Evolutionary conservation across 2,113 vertebrate species (phyloP), one percentile per base, ranked within the genome.

Genomic region (Coracopsis vasa): DNA sequence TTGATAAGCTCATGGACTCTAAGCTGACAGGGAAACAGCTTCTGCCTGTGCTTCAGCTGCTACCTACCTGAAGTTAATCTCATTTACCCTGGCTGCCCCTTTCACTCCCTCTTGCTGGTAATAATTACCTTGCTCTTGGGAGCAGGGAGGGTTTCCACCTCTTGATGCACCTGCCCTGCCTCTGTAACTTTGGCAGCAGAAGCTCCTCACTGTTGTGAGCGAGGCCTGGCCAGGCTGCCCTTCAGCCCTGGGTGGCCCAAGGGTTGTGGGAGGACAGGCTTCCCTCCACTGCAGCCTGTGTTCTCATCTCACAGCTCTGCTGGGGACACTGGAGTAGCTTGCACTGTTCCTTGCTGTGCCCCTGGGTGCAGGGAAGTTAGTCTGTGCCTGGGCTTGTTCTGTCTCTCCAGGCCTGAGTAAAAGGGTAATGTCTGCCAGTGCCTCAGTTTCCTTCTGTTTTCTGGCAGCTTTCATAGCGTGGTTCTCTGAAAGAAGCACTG

Each of bases 171-270:
- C 24, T 45, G 37, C 44, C 31, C 51, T 72, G n/a, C 39, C 48
- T 61, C 10, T 6, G n/a, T 53, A 14, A 2, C 14, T n/a, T 7
- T 28, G 60, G 65, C 45, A 47, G 50, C 41, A 39, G 60, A 27
- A 62, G 17, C 41, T 6, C 35, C 16, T 72, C 9, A 0, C 13
- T 25, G 39, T 7, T 0, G 0, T 11, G 50, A 48, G 18, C 0
- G 0, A 61, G 27, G n/a, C 12, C 1, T 0, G 0, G 7, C 21
- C 1, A 3, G 14, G 42, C 19, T 0, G 7, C 56, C 16, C 8
- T 4, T 5, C 2, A 1, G 33, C 29, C 21, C 28, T 3, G 5
- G 2, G 3, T 29, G 27, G 13, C 11, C 6, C 0, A 2, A 50
- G 10, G 5, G 12, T 6, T 0, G 2, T 24, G 29, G n/a, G 4